Evolutionary conservation across 2,113 vertebrate genomes (phyloP).

Genomic region (Heloderma charlesbogerti): DNA sequence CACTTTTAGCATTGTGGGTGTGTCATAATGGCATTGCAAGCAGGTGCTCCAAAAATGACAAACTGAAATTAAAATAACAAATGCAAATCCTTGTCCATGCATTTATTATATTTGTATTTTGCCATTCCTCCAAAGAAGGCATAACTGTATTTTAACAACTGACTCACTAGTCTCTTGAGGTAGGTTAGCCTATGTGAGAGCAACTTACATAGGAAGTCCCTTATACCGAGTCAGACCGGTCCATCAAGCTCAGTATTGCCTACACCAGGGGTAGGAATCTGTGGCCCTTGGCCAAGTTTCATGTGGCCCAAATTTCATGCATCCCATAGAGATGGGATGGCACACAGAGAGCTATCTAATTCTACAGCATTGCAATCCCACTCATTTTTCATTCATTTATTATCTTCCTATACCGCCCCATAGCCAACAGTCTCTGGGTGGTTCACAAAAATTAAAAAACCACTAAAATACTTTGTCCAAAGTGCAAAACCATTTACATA

Average conservation of each 20-base stretch:
- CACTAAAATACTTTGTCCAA: too few relatives aligned
- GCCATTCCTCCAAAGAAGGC: not conserved
- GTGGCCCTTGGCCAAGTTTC: not conserved
- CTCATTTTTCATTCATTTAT: too few relatives aligned
- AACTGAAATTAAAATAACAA: not conserved
- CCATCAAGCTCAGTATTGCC: not conserved
- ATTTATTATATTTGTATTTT: not conserved
- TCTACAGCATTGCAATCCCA: not conserved
- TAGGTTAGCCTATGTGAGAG: not conserved
- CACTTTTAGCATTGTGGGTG: not conserved
- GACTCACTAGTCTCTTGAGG: not conserved
- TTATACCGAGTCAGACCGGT: too few relatives aligned
- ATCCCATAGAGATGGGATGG: not conserved
- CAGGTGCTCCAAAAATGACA: not conserved
- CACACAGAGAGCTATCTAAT: not conserved
- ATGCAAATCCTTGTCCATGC: too few relatives aligned
- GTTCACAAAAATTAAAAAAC: too few relatives aligned
- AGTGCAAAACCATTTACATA: too few relatives aligned
- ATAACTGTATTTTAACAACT: not conserved
- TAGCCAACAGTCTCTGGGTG: too few relatives aligned
- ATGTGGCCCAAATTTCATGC: not conserved
- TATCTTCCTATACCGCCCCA: too few relatives aligned
- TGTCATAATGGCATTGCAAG: not conserved
- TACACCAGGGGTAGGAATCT: too few relatives aligned
- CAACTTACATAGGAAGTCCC: too few relatives aligned